phyloP scores from a whole-genome alignment of 1,140 invertebrate genomes.

The Philotrypesis tridentata region DNA sequence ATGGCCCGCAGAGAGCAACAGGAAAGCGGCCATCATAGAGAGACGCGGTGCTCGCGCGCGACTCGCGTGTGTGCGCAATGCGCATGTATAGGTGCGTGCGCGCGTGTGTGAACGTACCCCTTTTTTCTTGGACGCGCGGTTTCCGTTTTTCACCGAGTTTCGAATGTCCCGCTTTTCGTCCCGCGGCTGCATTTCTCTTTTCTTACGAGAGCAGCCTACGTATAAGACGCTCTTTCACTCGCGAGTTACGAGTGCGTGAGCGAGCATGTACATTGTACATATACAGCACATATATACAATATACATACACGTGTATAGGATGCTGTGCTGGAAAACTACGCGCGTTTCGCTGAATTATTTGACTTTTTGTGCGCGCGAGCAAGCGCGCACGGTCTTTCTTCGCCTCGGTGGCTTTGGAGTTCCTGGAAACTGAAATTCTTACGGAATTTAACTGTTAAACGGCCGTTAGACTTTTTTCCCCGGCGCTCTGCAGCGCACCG shows the following conservation, averaged over 20 bases:
- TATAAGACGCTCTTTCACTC: constrained; percentile 20
- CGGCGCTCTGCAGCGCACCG: too few relatives aligned
- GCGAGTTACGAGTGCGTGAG: neutral
- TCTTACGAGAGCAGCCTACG: neutral
- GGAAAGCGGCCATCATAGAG: constrained; percentile 66
- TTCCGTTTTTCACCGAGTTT: constrained; percentile 34
- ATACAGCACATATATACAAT: too few relatives aligned
- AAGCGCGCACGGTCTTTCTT: too few relatives aligned
- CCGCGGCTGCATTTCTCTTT: constrained; percentile 40
- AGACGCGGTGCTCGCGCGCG: neutral
- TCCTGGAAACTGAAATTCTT: neutral
- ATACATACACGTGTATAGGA: too few relatives aligned
- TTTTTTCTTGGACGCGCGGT: constrained; percentile 11
- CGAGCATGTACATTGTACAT: too few relatives aligned
- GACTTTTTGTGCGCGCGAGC: neutral
- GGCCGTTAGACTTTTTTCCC: too few relatives aligned
- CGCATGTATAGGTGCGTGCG: neutral
- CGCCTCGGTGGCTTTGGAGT: neutral
- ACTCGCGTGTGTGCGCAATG: neutral
- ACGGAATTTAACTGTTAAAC: too few relatives aligned
- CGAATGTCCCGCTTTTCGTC: constrained; percentile 22
- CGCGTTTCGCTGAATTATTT: neutral
- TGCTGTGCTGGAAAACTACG: neutral
- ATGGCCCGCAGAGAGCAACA: constrained; percentile 55
- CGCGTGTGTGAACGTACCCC: neutral